Percentiles rank a stretch among this genome's conserved stretches.
These are phyloP conservation scores for Drosophila limbata DNA, from an alignment of 2,888 invertebrate species.

Conservation along the genomic window DNA sequence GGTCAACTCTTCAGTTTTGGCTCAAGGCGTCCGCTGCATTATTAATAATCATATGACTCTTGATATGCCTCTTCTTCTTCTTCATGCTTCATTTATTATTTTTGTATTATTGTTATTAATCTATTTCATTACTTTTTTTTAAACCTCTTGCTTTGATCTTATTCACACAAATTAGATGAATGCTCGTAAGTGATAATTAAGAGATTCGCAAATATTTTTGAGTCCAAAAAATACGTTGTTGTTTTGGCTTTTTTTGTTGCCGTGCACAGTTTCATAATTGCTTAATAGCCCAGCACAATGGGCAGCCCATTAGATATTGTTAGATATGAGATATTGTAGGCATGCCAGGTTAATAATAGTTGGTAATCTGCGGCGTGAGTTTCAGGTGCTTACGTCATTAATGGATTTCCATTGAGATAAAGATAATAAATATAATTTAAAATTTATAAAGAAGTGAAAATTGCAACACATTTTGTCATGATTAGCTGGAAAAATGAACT, in stretches of 20 bases:
- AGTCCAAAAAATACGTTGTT: background rate
- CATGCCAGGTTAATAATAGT: constrained; percentile 21
- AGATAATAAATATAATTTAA: background rate
- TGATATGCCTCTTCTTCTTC: constrained; percentile 23
- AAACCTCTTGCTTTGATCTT: constrained; percentile 29
- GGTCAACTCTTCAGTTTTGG: background rate
- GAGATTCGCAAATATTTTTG: constrained; percentile 52
- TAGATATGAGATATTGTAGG: constrained; percentile 20
- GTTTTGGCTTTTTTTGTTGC: background rate
- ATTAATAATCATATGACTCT: constrained; percentile 6
- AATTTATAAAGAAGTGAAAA: constrained; percentile 29
- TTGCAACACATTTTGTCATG: constrained; percentile 20
- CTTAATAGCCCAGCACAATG: constrained; percentile 43
- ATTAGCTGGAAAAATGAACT: constrained; percentile 9
- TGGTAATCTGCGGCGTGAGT: constrained; percentile 29
- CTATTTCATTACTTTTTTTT: constrained; percentile 23
- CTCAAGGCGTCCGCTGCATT: background rate
- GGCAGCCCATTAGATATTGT: constrained; percentile 21
- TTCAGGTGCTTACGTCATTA: constrained; percentile 32
- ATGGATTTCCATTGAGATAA: constrained; percentile 28
- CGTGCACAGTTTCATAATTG: constrained; percentile 42
- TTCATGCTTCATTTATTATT: constrained; percentile 11
- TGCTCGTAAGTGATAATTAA: constrained; percentile 69
- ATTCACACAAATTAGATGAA: constrained; percentile 36
- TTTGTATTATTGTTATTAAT: constrained; percentile 20